Evolutionary conservation across 2,113 vertebrate genomes (phyloP), one percentile per base, ranked within the genome.

Genomic region (Penelope pileata): DNA sequence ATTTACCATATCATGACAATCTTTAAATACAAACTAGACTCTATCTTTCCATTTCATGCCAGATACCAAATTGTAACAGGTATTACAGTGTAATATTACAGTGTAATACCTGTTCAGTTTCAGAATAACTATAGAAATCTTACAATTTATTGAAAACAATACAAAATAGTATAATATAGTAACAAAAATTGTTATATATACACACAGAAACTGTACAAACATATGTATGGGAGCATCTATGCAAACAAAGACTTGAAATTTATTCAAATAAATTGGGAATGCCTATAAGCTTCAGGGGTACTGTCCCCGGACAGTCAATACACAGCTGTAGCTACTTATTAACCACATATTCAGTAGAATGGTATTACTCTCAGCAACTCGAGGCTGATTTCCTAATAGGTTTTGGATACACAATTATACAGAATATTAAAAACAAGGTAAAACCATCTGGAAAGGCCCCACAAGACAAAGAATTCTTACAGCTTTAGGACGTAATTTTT

Each of bases 1-100:
- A 89, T 96, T 96, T 93, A 94, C 63, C 22, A 86, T 76, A 38
- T 79, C 48, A 82, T 67, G 12, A 29, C 38, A 90, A 16, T 56
- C 36, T 83, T 86, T 83, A 83, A 93, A 96, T 78, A 85, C 29
- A 90, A 6, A 91, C 29, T 70, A 96, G 24, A 90, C 95, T 83
- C n/a, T 36, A 19, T 13, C 51, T 54, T 79, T 84, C 50, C 45
- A 59, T 59, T 87, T 50, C 73, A 50, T 32, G 26, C 16, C 68
- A 80, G 38, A n/a, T 87, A 83, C 2, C 42, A 54, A 68, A 88
- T 14, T 59, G 21, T 59, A 59, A 59, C 32, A 58, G 56, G 32
- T 34, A 34, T 59, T 34, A 56, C 23, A 36, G 34, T 7, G 23
- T 26, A 62, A 38, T 27, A 36, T 59, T 34, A 56, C 23, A 36